Evolutionary conservation across 2,797 vertebrate species (phyloP), one percentile per base, ranked within the genome.

Genomic region (Phyllotis vaccarum): DNA sequence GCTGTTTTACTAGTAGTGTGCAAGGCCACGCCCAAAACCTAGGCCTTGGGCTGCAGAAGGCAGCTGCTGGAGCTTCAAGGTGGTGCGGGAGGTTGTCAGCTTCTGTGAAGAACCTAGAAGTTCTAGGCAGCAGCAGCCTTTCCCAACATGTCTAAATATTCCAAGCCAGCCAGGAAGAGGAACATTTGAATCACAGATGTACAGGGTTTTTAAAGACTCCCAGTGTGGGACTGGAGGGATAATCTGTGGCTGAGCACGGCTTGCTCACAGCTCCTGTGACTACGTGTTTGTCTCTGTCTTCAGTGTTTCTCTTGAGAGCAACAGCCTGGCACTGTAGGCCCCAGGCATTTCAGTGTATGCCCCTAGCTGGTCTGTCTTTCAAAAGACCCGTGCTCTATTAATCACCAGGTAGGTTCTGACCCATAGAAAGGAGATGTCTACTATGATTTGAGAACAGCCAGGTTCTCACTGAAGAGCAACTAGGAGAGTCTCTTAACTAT

Each of bases 1-100:
- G 7, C 4, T 34, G 54, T 3, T 0, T 8, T n/a, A 40, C 31
- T 40, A 40, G 11, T 1, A 37, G 60, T 19, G 12, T 49, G 2
- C 0, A 49, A 54, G 58, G 34, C 60, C 14, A 9, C 1, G 1
- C 56, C 37, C 22, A 21, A 37, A 16, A 16, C 2, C 58, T 3
- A 34, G 72, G 37, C 7, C 1, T 9, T 13, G 52, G 34, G 68
- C 31, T 3, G 1, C 1, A 58, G 40, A 27, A 27, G 21, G 34
- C 0, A 56, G n/a, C 1, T 31, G 19, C 11, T 2, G 5, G 0
- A 2, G 17, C 14, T 56, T 56, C n/a, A 27, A 5, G 46, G 22
- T 24, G 2, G 9, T 9, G 16, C 17, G 29, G 56, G 37, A 17
- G 21, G 58, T 5, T 3, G 13, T 14, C 17, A 43, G 62, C 27